Evolutionary conservation across 1,140 invertebrate species (phyloP).

Genomic region (Caenorhabditis brenneri): DNA sequence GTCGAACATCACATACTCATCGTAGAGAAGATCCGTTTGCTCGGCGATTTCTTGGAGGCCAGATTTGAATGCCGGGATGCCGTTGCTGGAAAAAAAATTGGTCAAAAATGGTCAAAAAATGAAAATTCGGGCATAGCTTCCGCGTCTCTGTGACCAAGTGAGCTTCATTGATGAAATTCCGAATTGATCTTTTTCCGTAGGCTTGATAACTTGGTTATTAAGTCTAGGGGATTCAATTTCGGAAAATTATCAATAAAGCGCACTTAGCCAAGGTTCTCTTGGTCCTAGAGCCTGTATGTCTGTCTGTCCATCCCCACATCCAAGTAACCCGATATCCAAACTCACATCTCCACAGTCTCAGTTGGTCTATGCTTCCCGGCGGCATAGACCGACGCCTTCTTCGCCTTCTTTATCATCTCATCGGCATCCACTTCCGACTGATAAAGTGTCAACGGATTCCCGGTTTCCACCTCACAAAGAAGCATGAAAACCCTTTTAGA

Average conservation of each 20-base stretch:
- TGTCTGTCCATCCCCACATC: too few species aligned
- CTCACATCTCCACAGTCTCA: conserved; percentile 1
- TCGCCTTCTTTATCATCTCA: not conserved
- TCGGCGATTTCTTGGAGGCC: not conserved
- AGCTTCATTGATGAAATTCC: too few species aligned
- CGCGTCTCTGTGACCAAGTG: too few species aligned
- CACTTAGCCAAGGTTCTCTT: too few species aligned
- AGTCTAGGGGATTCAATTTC: too few species aligned
- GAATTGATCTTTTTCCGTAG: too few species aligned
- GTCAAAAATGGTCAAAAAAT: not conserved
- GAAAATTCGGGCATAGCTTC: too few species aligned
- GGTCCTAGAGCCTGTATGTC: too few species aligned
- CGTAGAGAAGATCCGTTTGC: not conserved
- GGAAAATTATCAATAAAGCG: too few species aligned
- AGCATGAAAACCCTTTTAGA: conserved; percentile 20
- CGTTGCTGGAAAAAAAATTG: not conserved
- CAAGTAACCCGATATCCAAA: too few species aligned
- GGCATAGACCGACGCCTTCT: not conserved
- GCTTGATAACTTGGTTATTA: too few species aligned
- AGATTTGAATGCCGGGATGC: conserved; percentile 4
- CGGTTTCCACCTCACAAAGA: conserved; percentile 29
- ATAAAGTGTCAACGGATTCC: not conserved
- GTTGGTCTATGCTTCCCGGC: not conserved
- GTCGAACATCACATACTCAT: conserved; percentile 19
- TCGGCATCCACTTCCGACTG: conserved; percentile 1